Conservation (phyloP, 64 coral and sea anemone genomes). For the Stylophora pistillata region DNA sequence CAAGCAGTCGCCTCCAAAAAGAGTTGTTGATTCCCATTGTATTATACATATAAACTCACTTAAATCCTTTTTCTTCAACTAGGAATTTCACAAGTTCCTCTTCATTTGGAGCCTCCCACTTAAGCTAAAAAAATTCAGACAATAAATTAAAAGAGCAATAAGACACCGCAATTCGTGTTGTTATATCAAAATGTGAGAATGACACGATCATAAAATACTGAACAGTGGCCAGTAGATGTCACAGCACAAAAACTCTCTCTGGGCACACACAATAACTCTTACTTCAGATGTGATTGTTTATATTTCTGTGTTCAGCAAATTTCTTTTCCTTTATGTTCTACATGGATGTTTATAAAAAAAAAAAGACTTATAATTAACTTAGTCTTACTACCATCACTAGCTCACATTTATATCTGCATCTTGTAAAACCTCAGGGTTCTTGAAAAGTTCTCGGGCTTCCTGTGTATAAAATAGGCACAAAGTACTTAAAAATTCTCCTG, state of each 20-base stretch:
- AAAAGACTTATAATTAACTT: background rate
- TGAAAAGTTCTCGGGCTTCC: slow-evolving; percentile 74
- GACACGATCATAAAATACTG: too few species aligned
- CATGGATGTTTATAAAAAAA: too few species aligned
- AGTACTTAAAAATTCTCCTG: too few species aligned
- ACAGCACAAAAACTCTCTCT: too few species aligned
- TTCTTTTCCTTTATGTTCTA: too few species aligned
- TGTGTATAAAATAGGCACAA: background rate
- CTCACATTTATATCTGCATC: slow-evolving; percentile 49
- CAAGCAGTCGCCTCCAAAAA: background rate
- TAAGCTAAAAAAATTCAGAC: slow-evolving; percentile 61
- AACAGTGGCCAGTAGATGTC: too few species aligned
- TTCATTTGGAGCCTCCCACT: slow-evolving; percentile 92
- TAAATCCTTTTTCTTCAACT: slow-evolving; percentile 94
- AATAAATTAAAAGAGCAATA: background rate
- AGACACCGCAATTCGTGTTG: background rate
- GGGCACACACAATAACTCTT: too few species aligned
- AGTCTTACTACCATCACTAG: background rate
- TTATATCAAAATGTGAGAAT: too few species aligned
- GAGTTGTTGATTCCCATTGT: background rate
- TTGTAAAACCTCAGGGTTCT: slow-evolving; percentile 45
- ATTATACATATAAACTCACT: slow-evolving; percentile 14
- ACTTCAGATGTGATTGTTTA: too few species aligned
- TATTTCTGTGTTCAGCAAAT: too few species aligned
- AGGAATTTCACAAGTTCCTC: slow-evolving; percentile 85